These are phyloP conservation scores for Iguana delicatissima DNA, from an alignment of 2,797 vertebrate species.

Conservation along the genomic window DNA sequence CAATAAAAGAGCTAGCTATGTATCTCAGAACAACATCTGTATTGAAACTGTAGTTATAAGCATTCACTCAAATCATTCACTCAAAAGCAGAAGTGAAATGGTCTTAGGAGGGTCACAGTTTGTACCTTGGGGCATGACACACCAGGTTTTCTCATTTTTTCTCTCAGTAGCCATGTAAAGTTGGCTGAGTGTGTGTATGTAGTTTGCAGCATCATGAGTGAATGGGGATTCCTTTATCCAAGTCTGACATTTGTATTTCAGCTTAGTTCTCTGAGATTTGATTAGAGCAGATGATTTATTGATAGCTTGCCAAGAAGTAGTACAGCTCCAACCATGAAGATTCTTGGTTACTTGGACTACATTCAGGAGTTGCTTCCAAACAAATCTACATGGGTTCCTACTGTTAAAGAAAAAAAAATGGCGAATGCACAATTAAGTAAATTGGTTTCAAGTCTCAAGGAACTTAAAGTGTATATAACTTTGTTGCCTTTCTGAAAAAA, in stretches of 20 bases:
- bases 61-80: background rate
- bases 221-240: background rate
- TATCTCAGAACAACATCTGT: constrained; percentile 41
- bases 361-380: background rate
- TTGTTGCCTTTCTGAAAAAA: constrained; percentile 17
- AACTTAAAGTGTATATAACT: background rate
- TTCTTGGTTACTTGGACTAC: background rate
- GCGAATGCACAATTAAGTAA: background rate
- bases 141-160: background rate
- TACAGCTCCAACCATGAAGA: background rate
- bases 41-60: constrained; percentile 65
- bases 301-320: background rate
- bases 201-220: background rate
- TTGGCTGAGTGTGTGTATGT: background rate
- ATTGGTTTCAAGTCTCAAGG: background rate
- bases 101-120: background rate
- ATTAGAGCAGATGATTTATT: background rate
- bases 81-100: background rate
- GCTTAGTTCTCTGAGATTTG: background rate
- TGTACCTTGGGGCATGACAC: background rate
- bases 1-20: no score
- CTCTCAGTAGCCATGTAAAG: background rate
- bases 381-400: background rate
- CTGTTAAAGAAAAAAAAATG: background rate
- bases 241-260: background rate